Conservation (phyloP, 2,113 vertebrate species). For the Bolborhynchus lineola region DNA sequence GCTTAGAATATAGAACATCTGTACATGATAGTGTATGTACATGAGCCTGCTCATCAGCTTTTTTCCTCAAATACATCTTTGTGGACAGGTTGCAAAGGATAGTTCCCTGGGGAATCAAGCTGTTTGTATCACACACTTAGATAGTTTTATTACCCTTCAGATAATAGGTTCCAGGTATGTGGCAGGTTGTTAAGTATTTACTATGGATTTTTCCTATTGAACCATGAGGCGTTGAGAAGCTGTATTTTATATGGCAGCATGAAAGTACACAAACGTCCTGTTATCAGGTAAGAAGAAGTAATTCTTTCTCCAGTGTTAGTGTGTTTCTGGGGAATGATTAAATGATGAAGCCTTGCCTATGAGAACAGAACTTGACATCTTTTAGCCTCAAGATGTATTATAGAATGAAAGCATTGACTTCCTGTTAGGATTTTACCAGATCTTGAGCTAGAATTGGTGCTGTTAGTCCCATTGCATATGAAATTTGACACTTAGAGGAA, state of each 20-base stretch:
- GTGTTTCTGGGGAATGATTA: background rate
- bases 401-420: background rate
- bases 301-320: background rate
- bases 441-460: background rate
- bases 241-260: background rate
- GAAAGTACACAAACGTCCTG: background rate
- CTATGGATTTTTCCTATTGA: constrained; percentile 9
- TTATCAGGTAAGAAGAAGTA: background rate
- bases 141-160: background rate
- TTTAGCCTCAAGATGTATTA: background rate
- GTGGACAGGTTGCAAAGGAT: background rate
- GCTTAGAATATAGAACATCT: background rate
- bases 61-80: background rate
- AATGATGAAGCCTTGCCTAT: background rate
- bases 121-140: background rate
- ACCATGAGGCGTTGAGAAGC: background rate
- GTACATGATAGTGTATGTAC: background rate
- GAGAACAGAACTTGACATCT: background rate
- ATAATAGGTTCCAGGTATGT: background rate
- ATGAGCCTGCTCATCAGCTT: fast-evolving
- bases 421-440: background rate
- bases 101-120: background rate
- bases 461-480: background rate
- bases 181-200: background rate
- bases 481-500: background rate